These are phyloP conservation scores for Polylopha cassiicola DNA, from an alignment of 2,888 invertebrate genomes.

Conservation along the genomic window DNA sequence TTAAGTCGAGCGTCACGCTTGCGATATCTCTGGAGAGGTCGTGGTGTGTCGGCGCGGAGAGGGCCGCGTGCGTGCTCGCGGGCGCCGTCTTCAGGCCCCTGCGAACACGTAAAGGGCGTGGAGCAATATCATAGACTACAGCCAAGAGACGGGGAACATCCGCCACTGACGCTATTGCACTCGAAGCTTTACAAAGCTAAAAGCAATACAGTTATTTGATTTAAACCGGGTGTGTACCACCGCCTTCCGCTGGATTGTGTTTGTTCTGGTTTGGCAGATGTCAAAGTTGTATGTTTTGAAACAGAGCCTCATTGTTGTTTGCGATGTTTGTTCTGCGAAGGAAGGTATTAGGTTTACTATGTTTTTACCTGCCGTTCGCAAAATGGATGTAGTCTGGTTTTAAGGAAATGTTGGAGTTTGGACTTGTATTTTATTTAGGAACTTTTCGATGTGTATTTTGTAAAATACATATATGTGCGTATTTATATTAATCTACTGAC, in stretches of 20 bases:
- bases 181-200: conserved; percentile 76
- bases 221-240: conserved; percentile 72
- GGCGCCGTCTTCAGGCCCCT: conserved; percentile 51
- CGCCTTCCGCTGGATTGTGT: conserved; percentile 73
- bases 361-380: conserved; percentile 22
- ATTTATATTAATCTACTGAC: no score
- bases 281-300: conserved; percentile 76
- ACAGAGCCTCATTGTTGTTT: conserved; percentile 63
- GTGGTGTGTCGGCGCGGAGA: conserved; percentile 30
- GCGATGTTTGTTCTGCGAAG: conserved; percentile 60
- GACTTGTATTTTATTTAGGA: conserved; percentile 15
- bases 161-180: conserved; percentile 73
- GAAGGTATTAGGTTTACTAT: conserved; percentile 52
- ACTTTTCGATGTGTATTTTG: conserved; percentile 14
- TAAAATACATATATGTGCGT: conserved; percentile 7
- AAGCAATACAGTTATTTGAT: conserved; percentile 78
- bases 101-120: conserved; percentile 74
- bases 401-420: no score
- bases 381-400: conserved; percentile 15
- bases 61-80: conserved; percentile 49
- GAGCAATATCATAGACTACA: conserved; percentile 76
- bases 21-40: conserved; percentile 54
- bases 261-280: conserved; percentile 76
- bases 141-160: conserved; percentile 69
- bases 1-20: conserved; percentile 67